Conservation (phyloP, 2,113 vertebrate genomes). For the Crocuta crocuta region DNA sequence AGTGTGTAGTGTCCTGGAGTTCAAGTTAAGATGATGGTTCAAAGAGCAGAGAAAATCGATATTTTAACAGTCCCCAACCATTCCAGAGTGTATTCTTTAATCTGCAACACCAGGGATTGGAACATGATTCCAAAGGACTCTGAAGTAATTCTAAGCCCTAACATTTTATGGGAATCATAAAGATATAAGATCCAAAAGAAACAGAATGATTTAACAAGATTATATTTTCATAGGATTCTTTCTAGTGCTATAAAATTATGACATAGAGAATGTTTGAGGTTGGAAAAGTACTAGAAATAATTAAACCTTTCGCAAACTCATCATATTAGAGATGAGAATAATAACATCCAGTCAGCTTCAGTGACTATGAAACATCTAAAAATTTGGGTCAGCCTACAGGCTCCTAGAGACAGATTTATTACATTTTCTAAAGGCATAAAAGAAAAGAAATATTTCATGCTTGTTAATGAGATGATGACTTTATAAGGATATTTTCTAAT, state of each 20-base stretch:
- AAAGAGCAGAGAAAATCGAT: neutral
- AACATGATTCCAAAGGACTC: too few species aligned
- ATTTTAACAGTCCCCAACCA: neutral
- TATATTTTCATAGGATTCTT: neutral
- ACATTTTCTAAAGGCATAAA: neutral
- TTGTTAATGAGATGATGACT: constrained; percentile 34
- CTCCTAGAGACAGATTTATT: neutral
- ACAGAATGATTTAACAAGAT: neutral
- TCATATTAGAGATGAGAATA: neutral
- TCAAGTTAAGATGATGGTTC: neutral
- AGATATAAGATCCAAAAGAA: neutral
- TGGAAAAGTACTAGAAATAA: neutral
- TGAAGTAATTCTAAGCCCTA: neutral
- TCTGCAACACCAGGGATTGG: neutral
- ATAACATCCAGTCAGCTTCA: neutral
- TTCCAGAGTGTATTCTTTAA: neutral
- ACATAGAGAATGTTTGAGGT: neutral
- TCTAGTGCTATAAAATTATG: neutral
- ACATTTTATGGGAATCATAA: neutral
- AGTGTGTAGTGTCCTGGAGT: neutral
- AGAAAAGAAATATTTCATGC: neutral
- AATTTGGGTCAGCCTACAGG: neutral
- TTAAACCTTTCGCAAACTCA: neutral
- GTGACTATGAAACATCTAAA: neutral
- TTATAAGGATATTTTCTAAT: neutral